phyloP scores from a whole-genome alignment of 2,888 invertebrate genomes.

The Bombylius discolor region DNA sequence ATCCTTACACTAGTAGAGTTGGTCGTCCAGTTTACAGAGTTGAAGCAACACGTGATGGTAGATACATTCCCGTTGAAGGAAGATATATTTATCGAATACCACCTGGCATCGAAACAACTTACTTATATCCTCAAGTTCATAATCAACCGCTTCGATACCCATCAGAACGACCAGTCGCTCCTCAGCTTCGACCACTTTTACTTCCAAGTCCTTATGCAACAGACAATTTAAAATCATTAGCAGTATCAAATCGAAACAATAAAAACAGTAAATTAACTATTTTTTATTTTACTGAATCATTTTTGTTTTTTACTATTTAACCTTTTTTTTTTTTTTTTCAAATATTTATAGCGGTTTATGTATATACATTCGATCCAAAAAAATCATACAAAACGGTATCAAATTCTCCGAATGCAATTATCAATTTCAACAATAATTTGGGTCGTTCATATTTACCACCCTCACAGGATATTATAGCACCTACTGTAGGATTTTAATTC shows the following conservation, averaged over 20 bases:
- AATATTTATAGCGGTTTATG: neutral
- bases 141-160: constrained; percentile 21
- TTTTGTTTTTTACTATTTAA: no score
- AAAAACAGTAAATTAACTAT: neutral
- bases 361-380: neutral
- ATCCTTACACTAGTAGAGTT: constrained; percentile 28
- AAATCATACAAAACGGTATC: neutral
- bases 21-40: constrained; percentile 35
- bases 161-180: constrained; percentile 21
- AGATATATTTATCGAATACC: constrained; percentile 34
- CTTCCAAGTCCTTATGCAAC: constrained; percentile 29
- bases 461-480: neutral
- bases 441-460: neutral
- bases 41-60: constrained; percentile 40
- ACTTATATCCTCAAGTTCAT: constrained; percentile 39
- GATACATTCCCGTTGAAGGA: constrained; percentile 41
- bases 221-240: neutral
- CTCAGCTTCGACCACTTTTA: constrained; percentile 26
- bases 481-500: neutral
- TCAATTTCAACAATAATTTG: neutral
- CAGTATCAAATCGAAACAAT: neutral
- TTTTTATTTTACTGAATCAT: no score
- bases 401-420: neutral
- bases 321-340: no score
- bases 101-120: constrained; percentile 45